A percentile compares a stretch with the other conserved stretches of the same genome.
These are phyloP conservation scores for Callyntrura sp. DNA, from an alignment of 2,888 invertebrate species.

Conservation along the genomic window DNA sequence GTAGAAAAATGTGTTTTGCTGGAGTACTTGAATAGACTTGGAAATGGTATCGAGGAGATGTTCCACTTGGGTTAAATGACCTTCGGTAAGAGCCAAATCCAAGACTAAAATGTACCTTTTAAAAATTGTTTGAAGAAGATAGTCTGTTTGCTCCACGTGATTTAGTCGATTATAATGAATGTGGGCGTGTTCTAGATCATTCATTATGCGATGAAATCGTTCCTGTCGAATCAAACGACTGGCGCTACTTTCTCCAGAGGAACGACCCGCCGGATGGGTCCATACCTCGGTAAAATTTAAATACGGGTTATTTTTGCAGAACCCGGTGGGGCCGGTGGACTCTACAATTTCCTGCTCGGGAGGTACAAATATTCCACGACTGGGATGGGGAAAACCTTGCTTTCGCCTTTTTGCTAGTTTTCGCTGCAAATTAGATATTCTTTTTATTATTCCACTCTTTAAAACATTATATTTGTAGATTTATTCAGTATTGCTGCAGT, in stretches of 20 bases:
- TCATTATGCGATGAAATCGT: slow-evolving; percentile 77
- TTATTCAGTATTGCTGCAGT: too few species aligned
- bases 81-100: slow-evolving; percentile 80
- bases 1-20: slow-evolving; percentile 48
- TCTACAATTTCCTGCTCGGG: slow-evolving; percentile 69
- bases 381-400: slow-evolving; percentile 76
- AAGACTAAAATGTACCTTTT: slow-evolving; percentile 78
- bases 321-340: slow-evolving; percentile 60
- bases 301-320: slow-evolving; percentile 71
- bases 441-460: too few species aligned
- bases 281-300: slow-evolving; percentile 74
- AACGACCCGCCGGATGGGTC: slow-evolving; percentile 64
- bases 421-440: too few species aligned
- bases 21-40: slow-evolving; percentile 62
- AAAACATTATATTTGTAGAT: background rate
- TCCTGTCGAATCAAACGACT: slow-evolving; percentile 63
- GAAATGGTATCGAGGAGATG: slow-evolving; percentile 67
- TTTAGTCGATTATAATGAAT: slow-evolving; percentile 76
- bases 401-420: slow-evolving; percentile 67
- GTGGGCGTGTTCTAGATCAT: slow-evolving; percentile 78
- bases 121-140: slow-evolving; percentile 77
- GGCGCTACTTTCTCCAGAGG: slow-evolving; percentile 45
- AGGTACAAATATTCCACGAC: slow-evolving; percentile 78
- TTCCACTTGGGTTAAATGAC: slow-evolving; percentile 67
- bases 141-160: slow-evolving; percentile 69